A percentile compares a stretch with the other conserved stretches of the same genome.
phyloP scores from a whole-genome alignment of 2,113 vertebrate species.

The Stigmatopora nigra region DNA sequence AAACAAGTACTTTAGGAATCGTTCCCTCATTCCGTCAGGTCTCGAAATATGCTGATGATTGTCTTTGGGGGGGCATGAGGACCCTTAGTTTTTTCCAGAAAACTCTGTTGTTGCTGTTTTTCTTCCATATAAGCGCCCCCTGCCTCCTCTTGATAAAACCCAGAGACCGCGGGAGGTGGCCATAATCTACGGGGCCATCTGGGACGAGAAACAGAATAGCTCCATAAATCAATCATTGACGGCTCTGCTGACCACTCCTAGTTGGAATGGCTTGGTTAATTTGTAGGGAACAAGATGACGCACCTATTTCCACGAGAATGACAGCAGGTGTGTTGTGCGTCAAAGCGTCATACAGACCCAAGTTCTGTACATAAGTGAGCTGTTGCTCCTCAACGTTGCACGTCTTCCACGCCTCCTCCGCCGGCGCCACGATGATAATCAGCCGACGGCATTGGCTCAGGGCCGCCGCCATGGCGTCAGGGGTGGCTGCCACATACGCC shows the following conservation, averaged over 20 bases:
- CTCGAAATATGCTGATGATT: not conserved
- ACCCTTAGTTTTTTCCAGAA: constrained; percentile 85
- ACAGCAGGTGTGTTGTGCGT: constrained; percentile 68
- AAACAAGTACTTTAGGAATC: too few relatives aligned
- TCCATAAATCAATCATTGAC: too few relatives aligned
- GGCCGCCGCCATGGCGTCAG: constrained; percentile 62
- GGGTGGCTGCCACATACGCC: constrained; percentile 60
- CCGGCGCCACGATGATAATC: constrained; percentile 72
- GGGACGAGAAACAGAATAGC: constrained; percentile 13
- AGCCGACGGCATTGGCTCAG: constrained; percentile 73
- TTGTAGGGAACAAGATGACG: not conserved
- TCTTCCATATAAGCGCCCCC: constrained; percentile 74
- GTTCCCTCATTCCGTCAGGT: too few relatives aligned
- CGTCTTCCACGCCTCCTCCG: accelerated
- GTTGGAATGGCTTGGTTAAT: too few relatives aligned
- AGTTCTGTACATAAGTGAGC: constrained; percentile 68
- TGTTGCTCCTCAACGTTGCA: constrained; percentile 29
- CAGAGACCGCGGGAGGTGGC: constrained; percentile 74
- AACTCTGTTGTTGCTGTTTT: constrained; percentile 43
- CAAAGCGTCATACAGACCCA: constrained; percentile 76
- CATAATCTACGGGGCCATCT: constrained; percentile 65
- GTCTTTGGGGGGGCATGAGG: constrained; percentile 67
- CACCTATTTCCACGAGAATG: constrained; percentile 76
- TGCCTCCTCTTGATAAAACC: constrained; percentile 76
- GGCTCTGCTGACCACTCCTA: too few relatives aligned